Conservation (phyloP, 2,888 invertebrate genomes). For the Subacronicta megacephala region DNA sequence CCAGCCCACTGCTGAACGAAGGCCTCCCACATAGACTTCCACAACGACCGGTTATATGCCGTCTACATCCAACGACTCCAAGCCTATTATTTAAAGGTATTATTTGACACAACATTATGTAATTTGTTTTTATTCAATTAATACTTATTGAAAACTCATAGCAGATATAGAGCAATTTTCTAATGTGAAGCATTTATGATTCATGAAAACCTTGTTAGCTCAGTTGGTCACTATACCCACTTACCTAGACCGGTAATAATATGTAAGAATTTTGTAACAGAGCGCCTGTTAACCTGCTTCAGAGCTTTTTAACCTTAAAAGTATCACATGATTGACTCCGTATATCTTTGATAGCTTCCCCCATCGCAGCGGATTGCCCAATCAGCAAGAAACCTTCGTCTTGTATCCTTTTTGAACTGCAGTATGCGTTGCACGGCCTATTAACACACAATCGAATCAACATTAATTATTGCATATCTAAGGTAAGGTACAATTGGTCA, state of each 20-base stretch:
- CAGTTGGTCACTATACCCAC: too few relatives aligned
- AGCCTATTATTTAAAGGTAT: too few relatives aligned
- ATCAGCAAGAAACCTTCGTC: constrained; percentile 27
- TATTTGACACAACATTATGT: too few relatives aligned
- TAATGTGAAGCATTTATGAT: too few relatives aligned
- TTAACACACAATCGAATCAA: constrained; percentile 47
- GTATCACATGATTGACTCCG: constrained; percentile 15
- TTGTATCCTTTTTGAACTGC: constrained; percentile 28
- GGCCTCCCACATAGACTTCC: too few relatives aligned
- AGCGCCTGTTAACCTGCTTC: background rate
- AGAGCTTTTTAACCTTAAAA: constrained; percentile 7
- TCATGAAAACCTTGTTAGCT: too few relatives aligned
- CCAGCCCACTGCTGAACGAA: too few relatives aligned
- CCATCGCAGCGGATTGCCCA: constrained; percentile 17
- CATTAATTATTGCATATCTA: constrained; percentile 26
- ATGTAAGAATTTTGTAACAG: background rate
- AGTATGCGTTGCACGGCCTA: constrained; percentile 27
- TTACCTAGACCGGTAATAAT: background rate
- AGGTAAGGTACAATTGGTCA: constrained; percentile 28
- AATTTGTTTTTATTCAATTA: too few relatives aligned
- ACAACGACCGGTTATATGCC: too few relatives aligned
- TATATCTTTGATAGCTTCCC: constrained; percentile 8
- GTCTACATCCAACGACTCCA: too few relatives aligned
- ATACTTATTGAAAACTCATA: too few relatives aligned
- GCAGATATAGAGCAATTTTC: too few relatives aligned